phyloP scores from a whole-genome alignment of 2,113 vertebrate species.

The Phalacrocorax brasilianus region DNA sequence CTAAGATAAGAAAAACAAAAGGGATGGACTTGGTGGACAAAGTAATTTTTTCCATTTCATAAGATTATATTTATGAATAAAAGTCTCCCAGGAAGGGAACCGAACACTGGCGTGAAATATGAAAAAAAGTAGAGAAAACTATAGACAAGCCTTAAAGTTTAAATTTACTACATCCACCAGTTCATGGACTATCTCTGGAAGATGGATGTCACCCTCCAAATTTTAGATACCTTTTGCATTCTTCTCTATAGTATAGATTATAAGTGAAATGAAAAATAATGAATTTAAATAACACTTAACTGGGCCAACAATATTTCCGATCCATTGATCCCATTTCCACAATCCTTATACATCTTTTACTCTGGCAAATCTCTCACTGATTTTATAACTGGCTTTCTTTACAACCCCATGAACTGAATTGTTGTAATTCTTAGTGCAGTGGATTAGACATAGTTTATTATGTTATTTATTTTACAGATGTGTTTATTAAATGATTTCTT shows the following conservation, averaged over 20 bases:
- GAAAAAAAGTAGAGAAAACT: background rate
- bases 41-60: background rate
- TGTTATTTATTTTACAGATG: background rate
- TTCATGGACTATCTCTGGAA: background rate
- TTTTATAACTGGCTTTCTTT: background rate
- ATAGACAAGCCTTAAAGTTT: background rate
- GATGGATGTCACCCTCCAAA: background rate
- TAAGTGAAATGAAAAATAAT: background rate
- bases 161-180: background rate
- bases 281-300: background rate
- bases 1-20: conserved; percentile 23
- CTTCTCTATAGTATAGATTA: background rate
- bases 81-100: background rate
- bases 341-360: background rate
- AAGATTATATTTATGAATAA: conserved; percentile 28
- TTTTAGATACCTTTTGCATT: background rate
- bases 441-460: background rate
- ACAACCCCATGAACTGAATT: background rate
- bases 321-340: background rate
- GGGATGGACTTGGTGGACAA: background rate
- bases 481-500: background rate
- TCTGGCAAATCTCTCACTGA: background rate
- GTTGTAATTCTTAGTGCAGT: background rate
- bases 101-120: background rate
- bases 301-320: background rate